Conservation (phyloP, 1,140 invertebrate species). For the Berghia stephanieae region DNA sequence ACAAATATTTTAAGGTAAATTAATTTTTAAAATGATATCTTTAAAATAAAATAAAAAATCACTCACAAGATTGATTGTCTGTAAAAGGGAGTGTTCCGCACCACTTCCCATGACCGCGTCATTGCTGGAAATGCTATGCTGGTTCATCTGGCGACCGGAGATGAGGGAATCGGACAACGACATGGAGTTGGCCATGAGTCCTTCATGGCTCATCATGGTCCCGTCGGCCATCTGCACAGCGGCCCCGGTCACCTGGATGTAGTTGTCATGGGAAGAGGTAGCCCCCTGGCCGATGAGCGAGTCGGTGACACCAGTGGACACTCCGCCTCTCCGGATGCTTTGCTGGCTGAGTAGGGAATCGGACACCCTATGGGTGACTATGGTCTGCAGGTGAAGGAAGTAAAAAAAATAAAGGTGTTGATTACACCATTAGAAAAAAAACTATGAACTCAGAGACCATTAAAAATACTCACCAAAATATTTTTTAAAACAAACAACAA, state of each 20-base stretch:
- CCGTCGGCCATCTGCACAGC: constrained; percentile 14
- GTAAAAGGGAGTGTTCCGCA: constrained; percentile 20
- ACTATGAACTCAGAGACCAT: too few species aligned
- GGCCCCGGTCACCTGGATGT: neutral
- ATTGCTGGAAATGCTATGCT: too few species aligned
- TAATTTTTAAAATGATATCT: neutral
- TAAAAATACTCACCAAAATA: too few species aligned
- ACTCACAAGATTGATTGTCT: constrained; percentile 21
- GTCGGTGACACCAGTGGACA: neutral
- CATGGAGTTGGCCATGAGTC: neutral
- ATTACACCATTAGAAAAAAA: too few species aligned
- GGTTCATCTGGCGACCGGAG: constrained; percentile 21
- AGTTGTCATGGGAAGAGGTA: constrained; percentile 14
- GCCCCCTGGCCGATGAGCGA: constrained; percentile 25
- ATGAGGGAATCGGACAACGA: constrained; percentile 8
- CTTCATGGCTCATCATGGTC: constrained; percentile 24
- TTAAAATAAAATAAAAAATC: neutral
- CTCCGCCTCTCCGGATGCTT: constrained; percentile 5
- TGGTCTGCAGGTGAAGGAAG: too few species aligned
- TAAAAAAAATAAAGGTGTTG: too few species aligned
- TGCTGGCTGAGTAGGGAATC: constrained; percentile 26
- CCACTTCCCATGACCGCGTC: constrained; percentile 14
- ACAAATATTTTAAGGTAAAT: neutral
- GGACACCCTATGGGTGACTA: constrained; percentile 19
- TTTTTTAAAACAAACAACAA: too few species aligned